These are phyloP conservation scores for Zoanthus solanderi DNA, from an alignment of 92 coral and sea anemone genomes.

Conservation along the genomic window DNA sequence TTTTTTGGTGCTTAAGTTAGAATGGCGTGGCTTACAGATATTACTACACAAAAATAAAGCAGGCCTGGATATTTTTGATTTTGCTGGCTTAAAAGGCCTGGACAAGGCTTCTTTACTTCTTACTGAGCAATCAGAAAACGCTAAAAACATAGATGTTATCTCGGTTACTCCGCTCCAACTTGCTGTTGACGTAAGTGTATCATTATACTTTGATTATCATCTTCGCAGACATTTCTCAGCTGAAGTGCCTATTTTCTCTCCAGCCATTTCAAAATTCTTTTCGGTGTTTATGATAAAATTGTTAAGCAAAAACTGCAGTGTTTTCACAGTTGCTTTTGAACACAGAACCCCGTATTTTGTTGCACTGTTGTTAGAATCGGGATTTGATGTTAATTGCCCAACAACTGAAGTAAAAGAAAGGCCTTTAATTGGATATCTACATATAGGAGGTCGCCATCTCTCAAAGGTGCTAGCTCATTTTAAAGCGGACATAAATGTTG, in stretches of 20 bases:
- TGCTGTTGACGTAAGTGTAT: neutral
- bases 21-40: neutral
- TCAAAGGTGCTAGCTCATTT: conserved; percentile 61
- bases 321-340: neutral
- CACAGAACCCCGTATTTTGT: neutral
- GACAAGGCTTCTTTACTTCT: neutral
- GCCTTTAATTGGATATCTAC: conserved; percentile 37
- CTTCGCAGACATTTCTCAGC: neutral
- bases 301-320: neutral
- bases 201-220: neutral
- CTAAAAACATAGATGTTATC: neutral
- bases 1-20: neutral
- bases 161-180: neutral
- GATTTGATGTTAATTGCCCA: conserved; percentile 14
- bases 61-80: neutral
- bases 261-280: neutral
- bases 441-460: conserved; percentile 63
- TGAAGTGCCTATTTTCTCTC: neutral
- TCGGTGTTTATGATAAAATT: neutral
- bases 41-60: neutral
- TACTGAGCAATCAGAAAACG: neutral
- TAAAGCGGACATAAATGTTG: conserved; percentile 14
- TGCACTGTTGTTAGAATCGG: neutral
- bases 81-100: conserved; percentile 13
- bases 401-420: neutral